Percentiles rank a stretch among this genome's conserved stretches.
These are phyloP conservation scores for Argyrosomus regius DNA, from an alignment of 2,797 vertebrate species.

Conservation along the genomic window DNA sequence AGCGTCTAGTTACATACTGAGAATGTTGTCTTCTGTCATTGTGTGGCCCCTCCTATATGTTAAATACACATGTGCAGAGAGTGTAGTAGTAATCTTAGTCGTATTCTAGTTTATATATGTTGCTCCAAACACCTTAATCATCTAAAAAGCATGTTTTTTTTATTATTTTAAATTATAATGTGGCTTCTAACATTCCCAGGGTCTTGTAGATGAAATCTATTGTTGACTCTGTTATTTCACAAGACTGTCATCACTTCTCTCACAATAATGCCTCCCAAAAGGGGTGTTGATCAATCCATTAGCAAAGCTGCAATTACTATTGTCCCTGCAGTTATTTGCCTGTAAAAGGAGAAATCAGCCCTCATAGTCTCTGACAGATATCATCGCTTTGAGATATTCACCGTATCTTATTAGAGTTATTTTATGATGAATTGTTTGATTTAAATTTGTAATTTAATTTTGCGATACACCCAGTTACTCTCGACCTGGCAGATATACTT, in stretches of 20 bases:
- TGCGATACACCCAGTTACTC: constrained; percentile 24
- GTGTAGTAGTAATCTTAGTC: background rate
- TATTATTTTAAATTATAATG: background rate
- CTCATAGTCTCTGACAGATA: constrained; percentile 37
- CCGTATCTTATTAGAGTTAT: constrained; percentile 30
- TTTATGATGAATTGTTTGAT: constrained; percentile 50
- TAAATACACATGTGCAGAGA: background rate
- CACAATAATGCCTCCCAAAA: constrained; percentile 44
- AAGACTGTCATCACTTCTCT: constrained; percentile 47
- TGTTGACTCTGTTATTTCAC: constrained; percentile 55
- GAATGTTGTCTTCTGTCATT: constrained; percentile 5
- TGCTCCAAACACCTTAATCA: background rate
- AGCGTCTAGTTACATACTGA: background rate
- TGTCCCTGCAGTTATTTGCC: constrained; percentile 54
- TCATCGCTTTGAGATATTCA: constrained; percentile 42
- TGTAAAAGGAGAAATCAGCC: constrained; percentile 39
- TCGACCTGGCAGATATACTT: constrained; percentile 42
- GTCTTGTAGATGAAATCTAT: constrained; percentile 33
- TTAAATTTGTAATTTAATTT: constrained; percentile 57
- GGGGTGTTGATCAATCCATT: constrained; percentile 66
- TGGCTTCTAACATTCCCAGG: background rate
- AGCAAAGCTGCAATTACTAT: constrained; percentile 50
- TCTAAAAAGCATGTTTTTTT: background rate
- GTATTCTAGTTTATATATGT: background rate
- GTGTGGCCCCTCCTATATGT: background rate